These are phyloP conservation scores for Chelmon rostratus DNA, from an alignment of 2,797 vertebrate genomes.

Conservation along the genomic window DNA sequence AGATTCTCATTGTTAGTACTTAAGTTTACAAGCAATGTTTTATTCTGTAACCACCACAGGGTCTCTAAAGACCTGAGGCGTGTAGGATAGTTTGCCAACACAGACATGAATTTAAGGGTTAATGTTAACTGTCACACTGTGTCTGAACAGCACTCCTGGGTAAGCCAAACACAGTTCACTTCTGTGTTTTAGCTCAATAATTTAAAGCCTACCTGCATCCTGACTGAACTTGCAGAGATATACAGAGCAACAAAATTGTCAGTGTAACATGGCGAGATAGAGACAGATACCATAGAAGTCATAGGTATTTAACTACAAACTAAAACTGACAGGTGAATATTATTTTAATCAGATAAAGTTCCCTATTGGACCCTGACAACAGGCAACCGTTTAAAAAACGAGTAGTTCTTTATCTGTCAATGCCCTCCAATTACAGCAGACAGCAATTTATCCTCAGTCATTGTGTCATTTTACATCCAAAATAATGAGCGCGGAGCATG, in stretches of 20 bases:
- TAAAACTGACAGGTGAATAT: slow-evolving; percentile 19
- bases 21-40: background rate
- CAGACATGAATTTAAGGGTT: background rate
- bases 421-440: slow-evolving; percentile 57
- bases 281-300: background rate
- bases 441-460: slow-evolving; percentile 48
- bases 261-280: background rate
- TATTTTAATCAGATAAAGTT: slow-evolving; percentile 40
- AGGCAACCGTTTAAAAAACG: slow-evolving; percentile 31
- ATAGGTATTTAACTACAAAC: slow-evolving; percentile 18
- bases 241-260: background rate
- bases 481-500: slow-evolving; percentile 53
- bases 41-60: background rate
- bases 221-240: slow-evolving; percentile 10
- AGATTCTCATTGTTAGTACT: background rate
- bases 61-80: background rate
- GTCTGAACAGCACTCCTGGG: background rate
- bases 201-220: slow-evolving; percentile 13
- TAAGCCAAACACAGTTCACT: slow-evolving; percentile 5
- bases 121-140: background rate
- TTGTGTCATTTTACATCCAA: slow-evolving; percentile 55
- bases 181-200: slow-evolving; percentile 28
- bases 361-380: slow-evolving; percentile 27
- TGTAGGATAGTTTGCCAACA: background rate
- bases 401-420: slow-evolving; percentile 39